A percentile compares a stretch with the other conserved stretches of the same genome.
Conservation (phyloP, 2,888 invertebrate genomes). For the Acrobeloides nanus region DNA sequence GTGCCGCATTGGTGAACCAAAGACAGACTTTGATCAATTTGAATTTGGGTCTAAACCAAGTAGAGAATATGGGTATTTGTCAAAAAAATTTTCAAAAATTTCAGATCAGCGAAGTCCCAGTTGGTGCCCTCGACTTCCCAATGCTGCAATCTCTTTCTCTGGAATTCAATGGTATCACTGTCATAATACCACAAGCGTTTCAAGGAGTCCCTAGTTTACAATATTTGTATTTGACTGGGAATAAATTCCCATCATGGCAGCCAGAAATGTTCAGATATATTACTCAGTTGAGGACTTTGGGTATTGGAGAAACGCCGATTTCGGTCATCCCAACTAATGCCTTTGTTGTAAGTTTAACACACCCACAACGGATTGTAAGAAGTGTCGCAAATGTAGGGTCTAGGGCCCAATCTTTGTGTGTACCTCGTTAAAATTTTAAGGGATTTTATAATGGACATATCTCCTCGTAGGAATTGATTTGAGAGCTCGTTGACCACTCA, state of each 20-base stretch:
- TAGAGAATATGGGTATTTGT: constrained; percentile 9
- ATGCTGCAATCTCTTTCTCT: constrained; percentile 50
- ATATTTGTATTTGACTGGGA: constrained; percentile 53
- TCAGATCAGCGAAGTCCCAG: constrained; percentile 40
- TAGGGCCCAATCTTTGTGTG: neutral
- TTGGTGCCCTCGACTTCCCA: constrained; percentile 52
- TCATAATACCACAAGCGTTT: constrained; percentile 50
- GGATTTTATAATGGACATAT: too few species aligned
- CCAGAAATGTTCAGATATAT: constrained; percentile 52
- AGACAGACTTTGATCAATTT: constrained; percentile 45
- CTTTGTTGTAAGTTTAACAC: constrained; percentile 31
- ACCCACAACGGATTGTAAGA: too few species aligned
- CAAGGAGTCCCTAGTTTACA: constrained; percentile 50
- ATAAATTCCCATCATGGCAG: constrained; percentile 51
- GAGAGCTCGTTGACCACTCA: too few species aligned
- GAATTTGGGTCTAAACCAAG: constrained; percentile 50
- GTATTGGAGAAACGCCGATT: constrained; percentile 54
- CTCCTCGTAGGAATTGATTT: too few species aligned
- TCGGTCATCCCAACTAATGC: constrained; percentile 51
- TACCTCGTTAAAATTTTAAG: too few species aligned
- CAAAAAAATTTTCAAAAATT: constrained; percentile 7
- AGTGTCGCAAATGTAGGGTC: too few species aligned
- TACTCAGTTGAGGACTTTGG: constrained; percentile 44
- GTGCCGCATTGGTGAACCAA: constrained; percentile 42
- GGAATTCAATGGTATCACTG: constrained; percentile 52